Conservation (phyloP, 23 tunicate species). For the Ascidia mentula region DNA sequence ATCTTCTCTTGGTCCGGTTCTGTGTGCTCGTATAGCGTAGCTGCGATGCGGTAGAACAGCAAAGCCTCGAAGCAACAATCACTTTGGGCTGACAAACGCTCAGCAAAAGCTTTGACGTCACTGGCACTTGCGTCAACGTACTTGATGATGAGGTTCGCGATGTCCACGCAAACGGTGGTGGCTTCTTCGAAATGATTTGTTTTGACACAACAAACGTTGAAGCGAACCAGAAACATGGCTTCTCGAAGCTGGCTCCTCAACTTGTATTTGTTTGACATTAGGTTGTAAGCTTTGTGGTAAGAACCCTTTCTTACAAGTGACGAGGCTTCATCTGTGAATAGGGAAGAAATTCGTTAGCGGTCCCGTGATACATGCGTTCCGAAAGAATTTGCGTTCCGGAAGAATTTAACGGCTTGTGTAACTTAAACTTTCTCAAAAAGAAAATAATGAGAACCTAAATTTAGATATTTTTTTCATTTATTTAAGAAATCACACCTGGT, state of each 20-base stretch:
- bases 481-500: no score
- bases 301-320: neutral
- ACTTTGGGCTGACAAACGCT: neutral
- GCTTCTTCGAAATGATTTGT: neutral
- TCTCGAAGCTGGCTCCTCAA: neutral
- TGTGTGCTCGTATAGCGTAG: neutral
- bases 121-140: neutral
- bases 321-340: neutral
- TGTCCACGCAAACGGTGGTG: neutral
- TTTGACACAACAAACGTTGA: neutral
- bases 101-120: neutral
- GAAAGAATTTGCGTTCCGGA: no score
- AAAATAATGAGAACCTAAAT: no score
- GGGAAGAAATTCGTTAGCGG: no score
- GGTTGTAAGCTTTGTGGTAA: neutral
- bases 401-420: no score
- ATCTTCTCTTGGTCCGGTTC: neutral
- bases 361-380: no score
- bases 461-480: no score
- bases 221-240: neutral
- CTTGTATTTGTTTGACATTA: neutral
- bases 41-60: neutral
- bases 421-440: no score
- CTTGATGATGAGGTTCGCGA: neutral
- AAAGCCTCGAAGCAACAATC: neutral